Conservation (phyloP, 2,888 invertebrate genomes). For the Eledone cirrhosa region DNA sequence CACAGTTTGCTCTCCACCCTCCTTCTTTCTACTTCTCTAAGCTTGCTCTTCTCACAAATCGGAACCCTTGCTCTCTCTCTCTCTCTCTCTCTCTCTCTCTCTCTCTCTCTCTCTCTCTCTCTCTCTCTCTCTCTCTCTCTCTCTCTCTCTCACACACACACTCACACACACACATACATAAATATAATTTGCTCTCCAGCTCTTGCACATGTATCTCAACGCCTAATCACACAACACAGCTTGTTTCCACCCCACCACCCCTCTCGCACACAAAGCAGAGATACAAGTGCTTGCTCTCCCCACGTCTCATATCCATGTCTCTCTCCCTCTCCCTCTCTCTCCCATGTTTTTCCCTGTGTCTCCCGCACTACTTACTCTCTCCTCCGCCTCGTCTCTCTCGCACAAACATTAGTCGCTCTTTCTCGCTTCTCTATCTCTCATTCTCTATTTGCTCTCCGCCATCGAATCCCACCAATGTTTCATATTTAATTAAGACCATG, state of each 20-base stretch:
- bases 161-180: conserved; percentile 7
- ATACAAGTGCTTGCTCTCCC: neutral
- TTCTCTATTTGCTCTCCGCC: neutral
- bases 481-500: too few relatives aligned
- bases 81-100: conserved; percentile 16
- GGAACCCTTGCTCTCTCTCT: neutral
- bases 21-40: neutral
- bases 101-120: conserved; percentile 12
- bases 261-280: neutral
- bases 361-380: too few relatives aligned
- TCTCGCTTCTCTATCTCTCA: too few relatives aligned
- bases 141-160: neutral
- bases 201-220: neutral
- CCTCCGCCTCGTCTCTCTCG: too few relatives aligned
- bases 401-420: too few relatives aligned
- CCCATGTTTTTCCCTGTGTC: neutral
- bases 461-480: neutral
- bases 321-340: neutral
- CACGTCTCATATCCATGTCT: neutral
- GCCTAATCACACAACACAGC: conserved; percentile 13
- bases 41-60: too few relatives aligned
- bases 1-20: conserved; percentile 20
- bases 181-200: too few relatives aligned
- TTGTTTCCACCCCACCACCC: neutral
- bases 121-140: conserved; percentile 7